Evolutionary conservation across 2,888 invertebrate species (phyloP).

Genomic region (Ophion ellenae): DNA sequence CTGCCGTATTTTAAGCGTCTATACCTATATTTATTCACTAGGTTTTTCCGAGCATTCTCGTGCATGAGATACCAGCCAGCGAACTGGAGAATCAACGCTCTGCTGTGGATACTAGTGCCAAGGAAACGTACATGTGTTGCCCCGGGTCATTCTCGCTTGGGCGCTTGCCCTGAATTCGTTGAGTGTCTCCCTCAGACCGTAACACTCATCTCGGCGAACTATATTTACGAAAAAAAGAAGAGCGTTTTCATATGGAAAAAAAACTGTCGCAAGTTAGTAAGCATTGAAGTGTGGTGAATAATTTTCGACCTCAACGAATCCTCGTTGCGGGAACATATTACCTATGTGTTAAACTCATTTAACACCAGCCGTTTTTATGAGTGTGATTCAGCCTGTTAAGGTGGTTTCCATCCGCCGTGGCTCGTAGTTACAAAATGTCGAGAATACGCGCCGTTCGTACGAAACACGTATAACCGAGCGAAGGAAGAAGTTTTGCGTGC

Average conservation of each 20-base stretch:
- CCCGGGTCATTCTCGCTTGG: constrained; percentile 49
- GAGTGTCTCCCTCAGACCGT: constrained; percentile 20
- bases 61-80: constrained; percentile 46
- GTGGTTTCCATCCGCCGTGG: constrained; percentile 30
- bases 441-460: constrained; percentile 4
- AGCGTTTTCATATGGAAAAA: neutral
- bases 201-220: constrained; percentile 13
- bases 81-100: constrained; percentile 47
- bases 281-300: neutral
- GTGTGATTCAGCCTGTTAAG: neutral
- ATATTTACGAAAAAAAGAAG: neutral
- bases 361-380: no score
- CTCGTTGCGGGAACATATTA: neutral
- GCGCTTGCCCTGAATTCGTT: constrained; percentile 54
- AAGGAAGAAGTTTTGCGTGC: constrained; percentile 41
- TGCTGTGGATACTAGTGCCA: neutral
- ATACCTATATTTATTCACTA: constrained; percentile 48
- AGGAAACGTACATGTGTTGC: constrained; percentile 49
- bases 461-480: constrained; percentile 34
- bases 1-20: constrained; percentile 31
- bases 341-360: no score
- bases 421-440: constrained; percentile 51
- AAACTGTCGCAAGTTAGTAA: constrained; percentile 3
- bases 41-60: constrained; percentile 54
- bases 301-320: constrained; percentile 8